Evolutionary conservation across 2,113 vertebrate genomes (phyloP).

Genomic region (Morphnarchus princeps): DNA sequence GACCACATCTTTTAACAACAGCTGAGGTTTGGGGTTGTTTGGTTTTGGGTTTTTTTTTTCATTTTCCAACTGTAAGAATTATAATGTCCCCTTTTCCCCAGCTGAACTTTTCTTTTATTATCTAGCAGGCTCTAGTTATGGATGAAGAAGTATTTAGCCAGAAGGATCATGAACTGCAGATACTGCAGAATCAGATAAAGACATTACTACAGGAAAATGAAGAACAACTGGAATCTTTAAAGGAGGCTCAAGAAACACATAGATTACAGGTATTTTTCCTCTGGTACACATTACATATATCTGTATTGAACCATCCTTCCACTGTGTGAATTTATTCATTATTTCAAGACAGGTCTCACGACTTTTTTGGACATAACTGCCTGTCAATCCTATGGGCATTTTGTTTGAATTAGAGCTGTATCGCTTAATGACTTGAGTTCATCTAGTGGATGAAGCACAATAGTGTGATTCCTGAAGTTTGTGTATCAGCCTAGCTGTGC

Average conservation of each 20-base stretch:
- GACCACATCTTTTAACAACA: background rate
- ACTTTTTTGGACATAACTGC: background rate
- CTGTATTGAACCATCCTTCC: background rate
- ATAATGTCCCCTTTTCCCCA: background rate
- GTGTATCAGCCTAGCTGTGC: background rate
- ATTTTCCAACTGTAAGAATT: background rate
- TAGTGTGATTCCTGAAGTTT: background rate
- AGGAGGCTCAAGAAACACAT: slow-evolving; percentile 73
- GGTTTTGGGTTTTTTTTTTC: background rate
- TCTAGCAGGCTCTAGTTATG: slow-evolving; percentile 74
- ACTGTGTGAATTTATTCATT: background rate
- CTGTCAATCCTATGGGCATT: background rate
- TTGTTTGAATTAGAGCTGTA: background rate
- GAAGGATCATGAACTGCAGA: slow-evolving; percentile 76
- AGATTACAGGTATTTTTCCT: slow-evolving; percentile 76
- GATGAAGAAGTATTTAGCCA: slow-evolving; percentile 74
- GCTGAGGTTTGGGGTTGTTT: background rate
- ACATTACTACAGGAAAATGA: slow-evolving; percentile 71
- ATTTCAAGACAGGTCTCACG: background rate
- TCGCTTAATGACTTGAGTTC: background rate
- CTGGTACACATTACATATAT: background rate
- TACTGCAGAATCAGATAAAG: slow-evolving; percentile 69
- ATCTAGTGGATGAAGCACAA: background rate
- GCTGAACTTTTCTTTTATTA: background rate
- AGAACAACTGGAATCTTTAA: slow-evolving; percentile 65